These are phyloP conservation scores for Epistrophe eligans DNA, from an alignment of 2,888 invertebrate genomes.

Conservation along the genomic window DNA sequence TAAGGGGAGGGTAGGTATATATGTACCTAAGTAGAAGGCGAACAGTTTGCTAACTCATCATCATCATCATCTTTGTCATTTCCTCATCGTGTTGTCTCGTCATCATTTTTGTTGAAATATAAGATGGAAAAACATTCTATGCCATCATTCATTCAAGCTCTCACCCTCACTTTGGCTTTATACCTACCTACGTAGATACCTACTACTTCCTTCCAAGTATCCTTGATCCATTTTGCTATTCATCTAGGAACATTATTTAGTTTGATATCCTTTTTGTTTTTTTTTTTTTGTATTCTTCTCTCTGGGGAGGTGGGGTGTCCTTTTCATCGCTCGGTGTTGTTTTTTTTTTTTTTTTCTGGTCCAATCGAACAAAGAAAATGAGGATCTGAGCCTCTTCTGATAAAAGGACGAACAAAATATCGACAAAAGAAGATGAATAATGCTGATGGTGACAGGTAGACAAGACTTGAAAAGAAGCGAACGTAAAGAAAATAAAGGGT, in stretches of 20 bases:
- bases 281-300: constrained; percentile 15
- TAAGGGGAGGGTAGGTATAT: no score
- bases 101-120: constrained; percentile 52
- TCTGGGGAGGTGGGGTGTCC: neutral
- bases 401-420: constrained; percentile 42
- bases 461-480: constrained; percentile 19
- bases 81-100: constrained; percentile 51
- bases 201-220: neutral
- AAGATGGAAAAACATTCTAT: constrained; percentile 43
- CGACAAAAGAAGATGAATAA: constrained; percentile 56
- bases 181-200: neutral
- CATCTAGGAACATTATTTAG: constrained; percentile 65
- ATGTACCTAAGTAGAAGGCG: neutral
- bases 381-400: constrained; percentile 21
- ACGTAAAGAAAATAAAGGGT: neutral
- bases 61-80: constrained; percentile 57
- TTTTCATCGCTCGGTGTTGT: constrained; percentile 22
- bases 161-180: neutral
- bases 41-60: constrained; percentile 61
- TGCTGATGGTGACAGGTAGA: constrained; percentile 73
- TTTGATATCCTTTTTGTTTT: constrained; percentile 55
- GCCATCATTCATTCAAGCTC: constrained; percentile 52
- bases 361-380: constrained; percentile 40
- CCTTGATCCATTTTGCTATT: constrained; percentile 43
- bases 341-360: neutral